Conservation (phyloP, 2,888 invertebrate genomes). For the Platycheirus rosarum region DNA sequence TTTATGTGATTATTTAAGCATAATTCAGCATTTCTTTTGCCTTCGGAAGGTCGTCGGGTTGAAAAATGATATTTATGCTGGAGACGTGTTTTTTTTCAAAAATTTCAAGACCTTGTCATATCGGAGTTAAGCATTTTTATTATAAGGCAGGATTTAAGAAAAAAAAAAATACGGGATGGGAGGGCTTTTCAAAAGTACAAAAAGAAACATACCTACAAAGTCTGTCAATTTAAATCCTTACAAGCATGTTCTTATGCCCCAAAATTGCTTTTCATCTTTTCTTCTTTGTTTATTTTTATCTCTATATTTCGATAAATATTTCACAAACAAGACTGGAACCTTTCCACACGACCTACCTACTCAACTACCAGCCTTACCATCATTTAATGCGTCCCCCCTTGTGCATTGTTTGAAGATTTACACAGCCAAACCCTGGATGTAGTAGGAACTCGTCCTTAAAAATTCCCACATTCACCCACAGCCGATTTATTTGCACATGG, state of each 20-base stretch:
- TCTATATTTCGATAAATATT: neutral
- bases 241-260: constrained; percentile 27
- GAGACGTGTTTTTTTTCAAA: constrained; percentile 19
- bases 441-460: neutral
- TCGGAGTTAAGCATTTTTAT: constrained; percentile 42
- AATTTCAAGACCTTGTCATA: constrained; percentile 50
- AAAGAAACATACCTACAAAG: neutral
- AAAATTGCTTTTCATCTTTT: constrained; percentile 39
- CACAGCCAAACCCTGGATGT: neutral
- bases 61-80: neutral
- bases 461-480: constrained; percentile 2
- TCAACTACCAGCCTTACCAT: neutral
- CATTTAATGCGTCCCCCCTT: neutral
- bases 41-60: constrained; percentile 1
- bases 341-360: constrained; percentile 8
- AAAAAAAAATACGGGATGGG: neutral
- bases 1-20: constrained; percentile 53
- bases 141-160: constrained; percentile 4
- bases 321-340: neutral
- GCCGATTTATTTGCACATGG: constrained; percentile 52
- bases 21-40: constrained; percentile 58
- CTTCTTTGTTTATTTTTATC: constrained; percentile 34
- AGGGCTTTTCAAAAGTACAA: neutral
- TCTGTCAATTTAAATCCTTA: constrained; percentile 41
- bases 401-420: constrained; percentile 19